phyloP scores from a whole-genome alignment of 1,140 invertebrate genomes.

The Plectrocnemia conspersa region DNA sequence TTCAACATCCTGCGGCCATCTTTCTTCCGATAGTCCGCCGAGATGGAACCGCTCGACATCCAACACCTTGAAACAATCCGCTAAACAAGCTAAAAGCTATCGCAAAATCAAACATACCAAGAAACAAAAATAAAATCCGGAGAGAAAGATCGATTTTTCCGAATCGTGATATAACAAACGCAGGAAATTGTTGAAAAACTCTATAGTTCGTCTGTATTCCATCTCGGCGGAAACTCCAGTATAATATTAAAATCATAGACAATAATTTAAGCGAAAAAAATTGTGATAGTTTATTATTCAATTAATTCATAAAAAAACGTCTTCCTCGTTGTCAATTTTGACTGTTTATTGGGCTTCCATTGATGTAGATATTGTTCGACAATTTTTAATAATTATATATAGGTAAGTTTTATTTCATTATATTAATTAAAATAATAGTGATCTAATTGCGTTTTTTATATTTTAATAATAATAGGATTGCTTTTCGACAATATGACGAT shows the following conservation, averaged over 20 bases:
- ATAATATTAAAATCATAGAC: background rate
- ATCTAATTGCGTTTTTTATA: background rate
- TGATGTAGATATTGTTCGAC: background rate
- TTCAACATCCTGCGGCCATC: slow-evolving; percentile 1
- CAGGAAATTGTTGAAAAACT: background rate
- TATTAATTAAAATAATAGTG: background rate
- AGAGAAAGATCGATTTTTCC: background rate
- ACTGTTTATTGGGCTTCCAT: slow-evolving; percentile 11
- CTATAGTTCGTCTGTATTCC: slow-evolving; percentile 1
- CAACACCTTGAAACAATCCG: background rate
- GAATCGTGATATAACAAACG: background rate
- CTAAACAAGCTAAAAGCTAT: background rate
- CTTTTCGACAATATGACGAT: background rate
- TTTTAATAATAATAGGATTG: background rate
- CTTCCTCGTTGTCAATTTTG: slow-evolving; percentile 19
- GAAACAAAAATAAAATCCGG: background rate
- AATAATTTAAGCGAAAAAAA: background rate
- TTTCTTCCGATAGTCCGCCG: slow-evolving; percentile 13
- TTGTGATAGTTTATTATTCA: slow-evolving; percentile 1
- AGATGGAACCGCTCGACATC: slow-evolving; percentile 10
- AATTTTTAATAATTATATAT: background rate
- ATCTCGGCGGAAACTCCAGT: slow-evolving; percentile 10
- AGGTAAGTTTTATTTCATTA: background rate
- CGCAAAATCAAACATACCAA: background rate
- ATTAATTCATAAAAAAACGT: slow-evolving; percentile 9